A percentile compares a stretch with the other conserved stretches of the same genome.
Conservation (phyloP, 2,113 vertebrate species). For the Potamarius usumacintae region DNA sequence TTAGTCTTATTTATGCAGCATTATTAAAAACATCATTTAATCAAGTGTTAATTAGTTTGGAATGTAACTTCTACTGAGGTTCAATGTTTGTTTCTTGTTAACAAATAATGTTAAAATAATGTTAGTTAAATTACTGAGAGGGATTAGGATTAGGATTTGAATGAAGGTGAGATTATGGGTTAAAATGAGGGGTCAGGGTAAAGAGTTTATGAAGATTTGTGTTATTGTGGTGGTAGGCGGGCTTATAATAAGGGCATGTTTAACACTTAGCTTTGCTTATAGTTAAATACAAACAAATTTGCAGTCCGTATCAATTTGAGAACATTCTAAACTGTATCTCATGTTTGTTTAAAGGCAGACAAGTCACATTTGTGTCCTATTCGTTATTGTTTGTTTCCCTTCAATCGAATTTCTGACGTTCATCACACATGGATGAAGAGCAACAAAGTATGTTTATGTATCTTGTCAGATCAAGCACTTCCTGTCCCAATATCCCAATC, state of each 20-base stretch:
- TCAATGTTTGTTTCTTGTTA: neutral
- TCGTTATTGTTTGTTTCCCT: neutral
- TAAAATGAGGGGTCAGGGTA: neutral
- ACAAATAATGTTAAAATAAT: neutral
- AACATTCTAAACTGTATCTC: neutral
- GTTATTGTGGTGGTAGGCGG: neutral
- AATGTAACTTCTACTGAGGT: neutral
- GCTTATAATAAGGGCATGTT: neutral
- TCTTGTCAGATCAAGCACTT: neutral
- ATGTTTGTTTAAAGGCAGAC: neutral
- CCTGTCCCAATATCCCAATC: conserved; percentile 17
- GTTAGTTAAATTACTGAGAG: neutral
- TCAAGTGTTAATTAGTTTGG: neutral
- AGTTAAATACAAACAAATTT: neutral
- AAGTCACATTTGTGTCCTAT: neutral
- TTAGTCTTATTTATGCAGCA: neutral
- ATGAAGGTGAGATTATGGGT: neutral
- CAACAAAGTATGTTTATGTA: neutral
- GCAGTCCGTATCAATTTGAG: neutral
- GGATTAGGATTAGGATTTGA: neutral
- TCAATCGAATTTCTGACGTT: neutral
- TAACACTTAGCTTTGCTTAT: neutral
- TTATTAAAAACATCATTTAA: neutral
- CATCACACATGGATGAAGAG: neutral
- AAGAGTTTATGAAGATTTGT: neutral